These are phyloP conservation scores for Coryphaenoides rupestris DNA, from an alignment of 2,113 vertebrate species.

Conservation along the genomic window DNA sequence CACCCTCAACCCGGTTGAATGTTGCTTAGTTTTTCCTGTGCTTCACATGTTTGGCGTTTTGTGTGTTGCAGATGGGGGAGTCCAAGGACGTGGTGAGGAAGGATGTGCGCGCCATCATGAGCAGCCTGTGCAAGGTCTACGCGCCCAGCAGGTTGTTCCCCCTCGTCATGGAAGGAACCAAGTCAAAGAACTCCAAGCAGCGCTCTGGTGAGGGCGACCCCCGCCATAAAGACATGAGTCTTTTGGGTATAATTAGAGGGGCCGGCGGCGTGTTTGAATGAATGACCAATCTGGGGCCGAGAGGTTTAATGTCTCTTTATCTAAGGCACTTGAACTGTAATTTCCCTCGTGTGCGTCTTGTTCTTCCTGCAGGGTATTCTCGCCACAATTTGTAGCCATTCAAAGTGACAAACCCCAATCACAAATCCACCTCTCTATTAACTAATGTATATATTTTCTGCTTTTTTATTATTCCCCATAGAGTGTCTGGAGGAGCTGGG, in stretches of 20 bases:
- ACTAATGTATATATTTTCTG: background rate
- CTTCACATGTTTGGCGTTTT: background rate
- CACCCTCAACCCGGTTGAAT: background rate
- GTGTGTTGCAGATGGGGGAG: constrained; percentile 74
- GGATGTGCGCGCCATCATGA: constrained; percentile 80
- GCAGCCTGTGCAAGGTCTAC: constrained; percentile 80
- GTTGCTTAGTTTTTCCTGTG: background rate
- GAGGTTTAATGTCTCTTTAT: too few relatives aligned
- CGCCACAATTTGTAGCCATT: too few relatives aligned
- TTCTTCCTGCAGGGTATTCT: too few relatives aligned
- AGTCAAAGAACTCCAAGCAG: constrained; percentile 85
- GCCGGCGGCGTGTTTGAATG: too few relatives aligned
- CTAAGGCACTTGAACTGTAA: too few relatives aligned
- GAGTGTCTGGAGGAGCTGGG: constrained; percentile 90
- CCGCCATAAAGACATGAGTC: too few relatives aligned
- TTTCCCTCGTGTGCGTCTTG: too few relatives aligned
- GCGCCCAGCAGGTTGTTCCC: constrained; percentile 83
- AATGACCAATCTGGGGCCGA: too few relatives aligned
- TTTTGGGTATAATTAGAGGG: too few relatives aligned
- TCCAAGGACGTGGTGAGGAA: constrained; percentile 79
- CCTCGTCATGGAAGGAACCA: constrained; percentile 84
- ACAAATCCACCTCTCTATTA: too few relatives aligned
- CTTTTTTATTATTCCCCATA: constrained; percentile 35
- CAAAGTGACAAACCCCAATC: too few relatives aligned
- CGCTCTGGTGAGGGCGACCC: constrained; percentile 75